Base-by-base conservation (phyloP, 2,888 invertebrate genomes). In the Hyppa rectilinea region DNA sequence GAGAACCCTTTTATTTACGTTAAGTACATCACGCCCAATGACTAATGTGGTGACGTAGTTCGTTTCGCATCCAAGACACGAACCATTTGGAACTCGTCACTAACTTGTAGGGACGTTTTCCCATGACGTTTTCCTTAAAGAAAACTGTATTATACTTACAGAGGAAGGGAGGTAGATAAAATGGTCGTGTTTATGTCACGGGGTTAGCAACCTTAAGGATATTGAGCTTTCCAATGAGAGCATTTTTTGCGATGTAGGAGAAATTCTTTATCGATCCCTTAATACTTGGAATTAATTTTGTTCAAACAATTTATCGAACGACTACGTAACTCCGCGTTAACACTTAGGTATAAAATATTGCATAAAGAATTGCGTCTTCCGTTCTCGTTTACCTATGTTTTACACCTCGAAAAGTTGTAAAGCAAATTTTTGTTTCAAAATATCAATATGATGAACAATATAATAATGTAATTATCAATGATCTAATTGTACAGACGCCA, bases 111-210 rank as follows among this genome's bases (percentile, higher is more conserved):
- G 53, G 40, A 77, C 38, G 29, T 71, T 71, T 65, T 72, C 43
- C 26, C 40, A 29, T 31, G 78, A 65, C 60, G 38, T 71, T 76
- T 76, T 76, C 75, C 78, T 76, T 56, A 52, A 58, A 78, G 71
- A 61, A 61, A 78, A 78, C 60, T 65, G 60, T 76, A 53, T 52
- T 64, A 50, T 50, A 50, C 71, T 71, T 23, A 53, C 47, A 66
- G 55, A 55, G 17, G 75, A 56, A 45, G 55, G 50, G 52, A 78
- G 61, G 61, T 58, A 72, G 72, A 73, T 66, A 72, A 72, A 66
- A 66, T 67, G 49, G 43, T 23, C 31, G 43, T 67, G 40, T 76
- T 72, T 75, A 45, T 75, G 52, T 50, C 56, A 55, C 29, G 55
- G 56, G 63, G 69, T 60, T 64, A 58, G 34, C 59, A 55, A 75